Percentiles rank a stretch among this genome's conserved stretches.
phyloP scores from a whole-genome alignment of 2,888 invertebrate species.

The Megastigmus dorsalis region DNA sequence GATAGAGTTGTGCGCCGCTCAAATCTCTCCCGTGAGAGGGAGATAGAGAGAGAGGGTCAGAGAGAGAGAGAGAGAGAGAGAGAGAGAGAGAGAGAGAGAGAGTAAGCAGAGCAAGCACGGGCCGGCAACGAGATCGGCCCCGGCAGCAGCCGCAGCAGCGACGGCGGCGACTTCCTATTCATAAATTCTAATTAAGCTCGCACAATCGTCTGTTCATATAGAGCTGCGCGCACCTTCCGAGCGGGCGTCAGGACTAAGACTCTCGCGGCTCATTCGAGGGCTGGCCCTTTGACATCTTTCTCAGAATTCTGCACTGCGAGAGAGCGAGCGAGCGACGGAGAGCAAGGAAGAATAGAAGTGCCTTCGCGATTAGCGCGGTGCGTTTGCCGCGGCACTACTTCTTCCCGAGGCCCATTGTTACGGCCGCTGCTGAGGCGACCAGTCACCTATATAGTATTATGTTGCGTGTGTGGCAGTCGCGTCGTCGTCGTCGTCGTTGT shows the following conservation, averaged over 20 bases:
- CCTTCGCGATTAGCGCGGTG: neutral
- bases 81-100: too few species aligned
- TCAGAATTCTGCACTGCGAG: constrained; percentile 12
- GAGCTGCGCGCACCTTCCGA: constrained; percentile 47
- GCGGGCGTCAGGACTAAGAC: neutral
- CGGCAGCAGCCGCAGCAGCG: too few species aligned
- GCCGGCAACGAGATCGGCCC: constrained; percentile 47
- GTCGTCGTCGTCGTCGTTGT: too few species aligned
- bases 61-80: too few species aligned
- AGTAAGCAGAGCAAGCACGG: too few species aligned
- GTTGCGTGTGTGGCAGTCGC: too few species aligned
- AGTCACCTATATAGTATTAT: too few species aligned
- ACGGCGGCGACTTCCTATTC: constrained; percentile 64
- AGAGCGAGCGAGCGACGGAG: too few species aligned
- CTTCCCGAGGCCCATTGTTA: neutral
- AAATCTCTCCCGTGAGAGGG: neutral
- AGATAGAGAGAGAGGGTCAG: too few species aligned
- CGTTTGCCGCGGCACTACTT: neutral
- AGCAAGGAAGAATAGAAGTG: too few species aligned
- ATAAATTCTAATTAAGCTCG: constrained; percentile 71
- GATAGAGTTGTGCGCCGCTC: constrained; percentile 66
- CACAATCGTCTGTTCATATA: too few species aligned
- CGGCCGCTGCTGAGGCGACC: neutral
- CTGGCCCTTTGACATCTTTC: constrained; percentile 24
- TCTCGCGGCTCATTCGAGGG: constrained; percentile 5